Evolutionary conservation across 2,113 vertebrate species (phyloP).

Genomic region (Tachycineta bicolor): DNA sequence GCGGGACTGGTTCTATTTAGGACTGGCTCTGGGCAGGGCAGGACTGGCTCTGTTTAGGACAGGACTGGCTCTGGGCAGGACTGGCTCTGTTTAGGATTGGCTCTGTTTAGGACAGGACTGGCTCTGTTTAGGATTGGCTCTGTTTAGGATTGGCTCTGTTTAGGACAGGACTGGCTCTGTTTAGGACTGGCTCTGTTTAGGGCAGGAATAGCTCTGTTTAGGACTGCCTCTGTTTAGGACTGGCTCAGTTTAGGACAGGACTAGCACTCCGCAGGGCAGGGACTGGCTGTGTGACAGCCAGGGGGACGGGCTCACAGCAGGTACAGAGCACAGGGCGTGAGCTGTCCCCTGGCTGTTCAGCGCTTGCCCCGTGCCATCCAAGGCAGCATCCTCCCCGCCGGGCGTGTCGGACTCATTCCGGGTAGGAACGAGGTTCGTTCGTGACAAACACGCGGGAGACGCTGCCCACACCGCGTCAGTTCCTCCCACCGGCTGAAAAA

Average conservation of each 20-base stretch:
- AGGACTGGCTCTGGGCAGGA: too few relatives aligned
- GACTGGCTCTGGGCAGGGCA: too few relatives aligned
- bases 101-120: not conserved
- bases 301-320: rapidly evolving
- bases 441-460: rapidly evolving
- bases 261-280: too few relatives aligned
- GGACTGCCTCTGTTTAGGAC: too few relatives aligned
- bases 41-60: too few relatives aligned
- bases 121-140: not conserved
- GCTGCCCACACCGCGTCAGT: not conserved
- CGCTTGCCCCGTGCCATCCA: not conserved
- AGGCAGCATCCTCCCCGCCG: not conserved
- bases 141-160: too few relatives aligned
- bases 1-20: too few relatives aligned
- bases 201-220: too few relatives aligned
- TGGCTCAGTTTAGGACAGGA: too few relatives aligned
- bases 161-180: too few relatives aligned
- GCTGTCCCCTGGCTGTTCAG: not conserved
- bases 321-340: not conserved
- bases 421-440: not conserved
- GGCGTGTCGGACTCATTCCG: rapidly evolving
- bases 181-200: too few relatives aligned
- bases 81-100: not conserved
- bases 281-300: too few relatives aligned
- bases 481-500: not conserved